Evolutionary conservation across 2,888 invertebrate genomes (phyloP), one percentile per base, ranked within the genome.

Genomic region (Nomada ferruginata): DNA sequence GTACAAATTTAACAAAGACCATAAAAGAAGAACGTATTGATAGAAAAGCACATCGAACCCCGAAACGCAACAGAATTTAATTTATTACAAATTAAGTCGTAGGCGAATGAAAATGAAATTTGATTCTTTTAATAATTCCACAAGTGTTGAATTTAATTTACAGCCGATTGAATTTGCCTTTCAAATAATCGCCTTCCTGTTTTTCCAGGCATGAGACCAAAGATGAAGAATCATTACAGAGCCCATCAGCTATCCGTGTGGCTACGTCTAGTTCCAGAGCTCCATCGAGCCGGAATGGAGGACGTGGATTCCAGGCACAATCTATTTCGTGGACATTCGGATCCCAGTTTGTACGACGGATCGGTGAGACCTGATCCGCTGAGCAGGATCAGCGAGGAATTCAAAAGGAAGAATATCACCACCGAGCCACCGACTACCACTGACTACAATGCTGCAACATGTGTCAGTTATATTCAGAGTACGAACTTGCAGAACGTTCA

Each of bases 161-260:
- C 7, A 0, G 1, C 7, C 36, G 36, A 36, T 36, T 7, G 36
- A 36, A 50, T n/a, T 26, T 11, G 29, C 5, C 9, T 3, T 20
- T 36, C 36, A 0, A 53, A 53, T 53, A 18, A n/a, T 53, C 4
- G 52, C 15, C 52, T 18, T 18, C n/a, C 15, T 60, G 1, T 4
- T 93, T 94, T 93, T 94, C 1, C 95, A 98, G 98, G 98, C 87
- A 96, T 97, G 96, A 98, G 98, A 92, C 97, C 98, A 0, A 96
- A 97, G 82, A 96, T 98, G 94, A 98, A 97, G 93, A 98, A 98
- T 93, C 98, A 98, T 94, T 99, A 98, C 94, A 96, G 98, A 66
- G 98, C 98, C 1, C 98, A 98, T 94, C 98, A 98, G 92, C 95
- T 99, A 68, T 98, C 98, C 64, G 97, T 99, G 61, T 99, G 99